Percentiles rank a stretch among this genome's conserved stretches.
Evolutionary conservation across 2,797 vertebrate species (phyloP).

Genomic region (Triplophysa bombifrons): DNA sequence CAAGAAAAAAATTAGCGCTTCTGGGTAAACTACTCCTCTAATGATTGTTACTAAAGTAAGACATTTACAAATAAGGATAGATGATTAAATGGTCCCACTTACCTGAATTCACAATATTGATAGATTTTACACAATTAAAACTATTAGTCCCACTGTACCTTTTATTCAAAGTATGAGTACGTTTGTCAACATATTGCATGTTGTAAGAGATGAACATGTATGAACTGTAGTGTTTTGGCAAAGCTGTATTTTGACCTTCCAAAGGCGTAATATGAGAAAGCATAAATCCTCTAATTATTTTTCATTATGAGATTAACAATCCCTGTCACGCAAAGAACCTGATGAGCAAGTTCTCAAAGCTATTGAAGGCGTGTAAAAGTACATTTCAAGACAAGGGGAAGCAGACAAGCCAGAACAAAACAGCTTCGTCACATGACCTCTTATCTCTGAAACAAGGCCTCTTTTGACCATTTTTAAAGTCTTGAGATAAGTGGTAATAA

Average conservation of each 20-base stretch:
- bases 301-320: not conserved
- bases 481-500: slow-evolving; percentile 32
- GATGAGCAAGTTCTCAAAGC: slow-evolving; percentile 2
- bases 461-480: slow-evolving; percentile 13
- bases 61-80: not conserved
- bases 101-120: not conserved
- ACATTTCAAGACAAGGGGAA: not conserved
- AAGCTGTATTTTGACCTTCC: too few relatives aligned
- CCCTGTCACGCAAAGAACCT: not conserved
- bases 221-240: not conserved
- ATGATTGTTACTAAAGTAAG: not conserved
- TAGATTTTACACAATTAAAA: not conserved
- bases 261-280: too few relatives aligned
- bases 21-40: not conserved
- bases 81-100: not conserved
- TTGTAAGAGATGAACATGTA: not conserved
- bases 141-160: not conserved
- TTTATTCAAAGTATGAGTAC: not conserved
- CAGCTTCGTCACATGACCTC: not conserved
- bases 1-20: not conserved
- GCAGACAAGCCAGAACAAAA: not conserved
- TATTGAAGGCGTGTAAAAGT: not conserved
- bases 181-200: not conserved
- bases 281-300: not conserved
- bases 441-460: slow-evolving; percentile 17